A percentile compares a stretch with the other conserved stretches of the same genome.
These are phyloP conservation scores for Girardia tigrina DNA, from an alignment of 2,888 invertebrate genomes.

Conservation along the genomic window DNA sequence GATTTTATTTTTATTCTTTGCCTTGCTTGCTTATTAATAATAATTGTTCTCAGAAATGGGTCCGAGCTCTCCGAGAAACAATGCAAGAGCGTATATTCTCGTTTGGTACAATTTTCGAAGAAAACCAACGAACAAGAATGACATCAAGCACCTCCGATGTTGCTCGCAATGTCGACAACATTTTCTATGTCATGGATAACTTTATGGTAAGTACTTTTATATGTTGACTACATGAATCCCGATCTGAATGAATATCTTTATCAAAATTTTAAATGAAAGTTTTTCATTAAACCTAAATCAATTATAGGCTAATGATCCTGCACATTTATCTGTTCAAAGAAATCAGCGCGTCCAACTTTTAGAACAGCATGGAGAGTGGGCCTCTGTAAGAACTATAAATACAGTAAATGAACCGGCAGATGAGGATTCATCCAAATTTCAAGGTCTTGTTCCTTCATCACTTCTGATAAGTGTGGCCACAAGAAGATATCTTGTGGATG, in stretches of 20 bases:
- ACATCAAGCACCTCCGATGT: background rate
- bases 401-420: background rate
- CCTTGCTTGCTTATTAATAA: no score
- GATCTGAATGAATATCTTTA: background rate
- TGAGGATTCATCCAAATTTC: background rate
- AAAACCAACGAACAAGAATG: background rate
- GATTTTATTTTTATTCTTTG: background rate
- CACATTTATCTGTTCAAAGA: constrained; percentile 10
- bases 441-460: constrained; percentile 16
- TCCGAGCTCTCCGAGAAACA: constrained; percentile 78
- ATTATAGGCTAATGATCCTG: background rate
- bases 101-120: background rate
- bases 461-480: background rate
- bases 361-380: constrained; percentile 29
- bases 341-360: constrained; percentile 20
- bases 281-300: background rate
- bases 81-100: constrained; percentile 54
- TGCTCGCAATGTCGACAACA: background rate
- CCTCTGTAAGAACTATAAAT: background rate
- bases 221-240: background rate
- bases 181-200: constrained; percentile 27
- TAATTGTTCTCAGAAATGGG: constrained; percentile 85
- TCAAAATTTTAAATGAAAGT: background rate
- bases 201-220: background rate
- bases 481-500: background rate